Conservation (phyloP, 2,113 vertebrate genomes). For the Clarias batrachus region DNA sequence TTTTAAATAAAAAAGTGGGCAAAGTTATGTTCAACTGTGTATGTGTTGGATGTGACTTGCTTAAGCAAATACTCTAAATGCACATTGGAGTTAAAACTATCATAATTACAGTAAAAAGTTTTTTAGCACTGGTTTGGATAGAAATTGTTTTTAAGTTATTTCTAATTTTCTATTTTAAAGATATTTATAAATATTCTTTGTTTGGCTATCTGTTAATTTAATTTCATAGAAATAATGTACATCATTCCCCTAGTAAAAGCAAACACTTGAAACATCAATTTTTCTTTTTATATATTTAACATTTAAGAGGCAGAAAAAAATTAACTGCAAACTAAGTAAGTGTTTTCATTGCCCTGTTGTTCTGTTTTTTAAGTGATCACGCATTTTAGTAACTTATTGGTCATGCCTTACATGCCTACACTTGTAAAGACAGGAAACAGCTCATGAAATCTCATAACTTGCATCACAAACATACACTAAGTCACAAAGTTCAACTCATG, state of each 20-base stretch:
- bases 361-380: not conserved
- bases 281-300: not conserved
- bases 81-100: not conserved
- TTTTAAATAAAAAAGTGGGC: not conserved
- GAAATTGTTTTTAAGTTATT: too few species aligned
- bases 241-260: not conserved
- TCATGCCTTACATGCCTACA: not conserved
- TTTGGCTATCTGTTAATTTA: too few species aligned
- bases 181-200: too few species aligned
- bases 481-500: not conserved
- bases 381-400: not conserved
- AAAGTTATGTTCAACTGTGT: not conserved
- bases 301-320: not conserved
- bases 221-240: not conserved
- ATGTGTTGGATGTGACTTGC: not conserved
- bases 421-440: constrained; percentile 1
- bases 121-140: too few species aligned
- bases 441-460: not conserved
- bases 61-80: not conserved
- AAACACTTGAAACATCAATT: not conserved
- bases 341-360: not conserved
- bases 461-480: not conserved
- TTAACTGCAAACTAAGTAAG: not conserved
- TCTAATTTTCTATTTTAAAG: not conserved
- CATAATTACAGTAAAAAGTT: not conserved